phyloP scores from a whole-genome alignment of 2,113 vertebrate genomes.

The Petaurus breviceps region DNA sequence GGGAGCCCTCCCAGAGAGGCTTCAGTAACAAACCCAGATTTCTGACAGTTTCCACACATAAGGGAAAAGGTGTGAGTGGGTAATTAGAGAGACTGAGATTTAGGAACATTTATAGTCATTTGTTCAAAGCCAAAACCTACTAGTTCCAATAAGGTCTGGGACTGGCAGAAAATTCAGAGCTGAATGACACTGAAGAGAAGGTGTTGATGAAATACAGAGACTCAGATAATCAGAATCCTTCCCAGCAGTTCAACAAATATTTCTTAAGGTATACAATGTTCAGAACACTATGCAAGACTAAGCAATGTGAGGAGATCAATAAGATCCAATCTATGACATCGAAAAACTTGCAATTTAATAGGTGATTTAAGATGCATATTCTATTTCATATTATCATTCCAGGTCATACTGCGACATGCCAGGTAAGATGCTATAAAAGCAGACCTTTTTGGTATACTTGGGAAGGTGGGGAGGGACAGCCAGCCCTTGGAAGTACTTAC shows the following conservation, averaged over 20 bases:
- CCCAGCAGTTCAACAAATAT: not conserved
- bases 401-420: not conserved
- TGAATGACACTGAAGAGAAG: not conserved
- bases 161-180: not conserved
- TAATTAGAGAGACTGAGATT: not conserved
- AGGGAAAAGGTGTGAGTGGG: not conserved
- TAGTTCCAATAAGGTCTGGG: not conserved
- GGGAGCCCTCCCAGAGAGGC: not conserved
- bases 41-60: not conserved
- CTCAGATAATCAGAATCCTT: not conserved
- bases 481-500: not conserved
- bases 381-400: not conserved
- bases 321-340: not conserved
- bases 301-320: not conserved
- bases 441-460: not conserved
- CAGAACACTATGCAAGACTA: not conserved
- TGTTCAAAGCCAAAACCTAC: not conserved
- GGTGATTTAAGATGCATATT: not conserved
- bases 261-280: not conserved
- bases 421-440: not conserved
- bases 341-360: not conserved
- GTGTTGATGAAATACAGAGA: not conserved
- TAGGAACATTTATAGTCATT: not conserved
- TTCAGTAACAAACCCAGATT: not conserved
- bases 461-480: not conserved